These are phyloP conservation scores for Pangasius macronema DNA, from an alignment of 2,797 vertebrate genomes.

Conservation along the genomic window DNA sequence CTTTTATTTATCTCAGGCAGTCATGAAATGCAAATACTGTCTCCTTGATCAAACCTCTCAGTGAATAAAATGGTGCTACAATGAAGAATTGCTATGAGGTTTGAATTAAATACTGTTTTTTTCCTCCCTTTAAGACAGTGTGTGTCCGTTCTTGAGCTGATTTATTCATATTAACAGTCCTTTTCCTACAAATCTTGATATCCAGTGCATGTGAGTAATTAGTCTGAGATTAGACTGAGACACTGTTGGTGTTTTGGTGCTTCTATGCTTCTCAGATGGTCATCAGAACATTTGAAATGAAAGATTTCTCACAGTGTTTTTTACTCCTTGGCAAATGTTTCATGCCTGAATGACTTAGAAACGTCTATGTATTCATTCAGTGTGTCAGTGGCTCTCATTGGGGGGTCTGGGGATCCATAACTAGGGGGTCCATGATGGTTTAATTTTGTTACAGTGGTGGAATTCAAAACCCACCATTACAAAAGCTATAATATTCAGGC, in stretches of 20 bases:
- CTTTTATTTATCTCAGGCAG: slow-evolving; percentile 59
- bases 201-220: not conserved
- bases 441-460: not conserved
- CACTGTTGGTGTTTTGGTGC: not conserved
- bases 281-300: not conserved
- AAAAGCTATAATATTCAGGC: not conserved
- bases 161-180: not conserved
- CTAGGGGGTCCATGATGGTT: not conserved
- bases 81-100: slow-evolving; percentile 9
- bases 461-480: not conserved
- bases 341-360: not conserved
- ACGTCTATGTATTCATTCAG: not conserved
- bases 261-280: not conserved
- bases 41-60: slow-evolving; percentile 43
- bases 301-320: not conserved
- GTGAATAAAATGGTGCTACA: slow-evolving; percentile 60
- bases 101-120: slow-evolving; percentile 23
- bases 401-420: not conserved
- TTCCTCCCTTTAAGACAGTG: not conserved
- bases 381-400: not conserved
- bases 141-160: not conserved
- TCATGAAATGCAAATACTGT: slow-evolving; percentile 32
- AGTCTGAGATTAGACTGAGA: not conserved
- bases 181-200: not conserved
- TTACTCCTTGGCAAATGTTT: not conserved